Conservation (phyloP, 2,888 invertebrate genomes). For the Cosmia trapezina region DNA sequence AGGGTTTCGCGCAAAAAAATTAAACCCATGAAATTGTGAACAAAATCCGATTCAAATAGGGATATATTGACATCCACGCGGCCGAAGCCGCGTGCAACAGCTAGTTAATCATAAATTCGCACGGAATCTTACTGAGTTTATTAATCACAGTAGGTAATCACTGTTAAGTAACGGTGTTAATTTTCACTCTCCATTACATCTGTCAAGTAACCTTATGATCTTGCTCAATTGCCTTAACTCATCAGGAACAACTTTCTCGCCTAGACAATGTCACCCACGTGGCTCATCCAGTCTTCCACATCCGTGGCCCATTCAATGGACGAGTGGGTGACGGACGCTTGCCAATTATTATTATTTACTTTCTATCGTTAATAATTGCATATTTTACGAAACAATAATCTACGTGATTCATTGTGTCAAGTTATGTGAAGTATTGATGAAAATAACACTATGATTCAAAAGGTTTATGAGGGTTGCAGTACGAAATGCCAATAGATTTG, state of each 20-base stretch:
- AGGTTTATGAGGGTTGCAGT: conserved; percentile 9
- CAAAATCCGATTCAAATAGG: no score
- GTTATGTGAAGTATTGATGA: conserved; percentile 17
- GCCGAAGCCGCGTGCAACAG: no score
- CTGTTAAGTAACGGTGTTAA: conserved; percentile 34
- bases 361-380: conserved; percentile 85
- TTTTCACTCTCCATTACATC: conserved; percentile 38
- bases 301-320: conserved; percentile 75
- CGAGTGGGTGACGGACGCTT: conserved; percentile 81
- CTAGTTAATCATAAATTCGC: conserved; percentile 6
- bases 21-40: no score
- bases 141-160: conserved; percentile 21
- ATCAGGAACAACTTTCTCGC: conserved; percentile 58
- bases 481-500: conserved; percentile 8
- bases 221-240: conserved; percentile 65
- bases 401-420: conserved; percentile 70
- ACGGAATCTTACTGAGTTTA: background rate
- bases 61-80: no score
- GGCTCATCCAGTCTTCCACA: conserved; percentile 79
- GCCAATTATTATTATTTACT: conserved; percentile 85
- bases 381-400: conserved; percentile 72
- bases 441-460: conserved; percentile 44
- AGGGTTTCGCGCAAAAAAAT: no score
- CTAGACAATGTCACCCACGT: conserved; percentile 79
- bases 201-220: conserved; percentile 47